Evolutionary conservation across 2,797 vertebrate genomes (phyloP), one percentile per base, ranked within the genome.

Genomic region (Pseudomugil tenellus): DNA sequence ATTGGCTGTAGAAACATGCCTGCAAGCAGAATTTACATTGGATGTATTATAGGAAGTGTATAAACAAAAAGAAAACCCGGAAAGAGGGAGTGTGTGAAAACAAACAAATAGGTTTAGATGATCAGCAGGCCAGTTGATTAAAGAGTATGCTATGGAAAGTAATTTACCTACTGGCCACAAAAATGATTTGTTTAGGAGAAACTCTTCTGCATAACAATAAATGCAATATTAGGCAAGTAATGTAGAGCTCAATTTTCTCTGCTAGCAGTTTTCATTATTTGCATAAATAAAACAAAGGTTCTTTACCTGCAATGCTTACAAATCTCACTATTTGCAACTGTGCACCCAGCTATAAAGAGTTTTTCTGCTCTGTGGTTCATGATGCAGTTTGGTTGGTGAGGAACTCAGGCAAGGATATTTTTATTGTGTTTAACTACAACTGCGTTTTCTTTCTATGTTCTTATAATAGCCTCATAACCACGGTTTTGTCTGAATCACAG

Each of bases 171-270:
- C 54, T 67, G 3, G 2, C 58, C 68, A 66, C 62, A 59, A 84
- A 72, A 57, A 59, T 64, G 70, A 70, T 64, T 62, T 63, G 62
- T 71, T 68, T 72, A 69, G 78, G 63, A 43, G 54, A 66, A 75
- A 55, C 37, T 77, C 31, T 66, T 89, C 81, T 85, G 84, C 79
- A 81, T 85, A 77, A 77, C 63, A 84, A 77, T 85, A 56, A 73
- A 63, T 62, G 69, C 55, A 68, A 80, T 76, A 66, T 77, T 63
- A 66, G 32, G 71, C 58, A 59, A 66, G 49, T 69, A 77, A 79
- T 60, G 63, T 70, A 74, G 70, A 69, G 67, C 46, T 31, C 34
- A 48, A 43, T 59, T 73, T 28, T 70, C 46, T 71, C 59, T 59
- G 77, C 67, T 0, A 74, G 77, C 68, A 32, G 14, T 79, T 85